These are phyloP conservation scores for Morone chrysops DNA, from an alignment of 2,113 vertebrate genomes.

Conservation along the genomic window DNA sequence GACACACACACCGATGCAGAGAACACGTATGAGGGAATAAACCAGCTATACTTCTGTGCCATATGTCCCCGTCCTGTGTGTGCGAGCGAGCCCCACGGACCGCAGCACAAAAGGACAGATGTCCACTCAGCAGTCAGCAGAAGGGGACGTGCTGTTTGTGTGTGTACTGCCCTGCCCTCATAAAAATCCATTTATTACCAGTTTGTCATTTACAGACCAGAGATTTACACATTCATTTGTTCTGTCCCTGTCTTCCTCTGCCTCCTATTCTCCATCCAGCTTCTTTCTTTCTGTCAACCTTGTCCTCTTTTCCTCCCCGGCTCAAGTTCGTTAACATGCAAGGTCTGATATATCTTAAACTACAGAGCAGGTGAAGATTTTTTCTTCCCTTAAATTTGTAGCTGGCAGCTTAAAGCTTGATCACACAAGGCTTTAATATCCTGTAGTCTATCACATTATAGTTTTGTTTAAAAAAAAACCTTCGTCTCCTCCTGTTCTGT, in stretches of 20 bases:
- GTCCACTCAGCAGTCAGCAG: conserved; percentile 67
- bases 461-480: too few species aligned
- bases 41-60: conserved; percentile 13
- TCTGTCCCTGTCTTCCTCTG: not conserved
- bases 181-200: conserved; percentile 14
- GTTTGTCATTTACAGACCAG: conserved; percentile 17
- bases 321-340: not conserved
- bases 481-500: too few species aligned
- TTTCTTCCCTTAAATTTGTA: too few species aligned
- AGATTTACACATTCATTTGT: conserved; percentile 14
- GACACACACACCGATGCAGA: conserved; percentile 15
- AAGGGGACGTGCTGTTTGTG: conserved; percentile 43
- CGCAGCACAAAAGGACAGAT: conserved; percentile 64
- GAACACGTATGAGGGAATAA: not conserved
- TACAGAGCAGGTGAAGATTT: not conserved
- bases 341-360: not conserved
- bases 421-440: too few species aligned
- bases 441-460: too few species aligned
- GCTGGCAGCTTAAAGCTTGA: too few species aligned
- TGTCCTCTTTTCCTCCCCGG: not conserved
- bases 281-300: not conserved
- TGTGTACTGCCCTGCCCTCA: not conserved
- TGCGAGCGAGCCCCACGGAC: conserved; percentile 21
- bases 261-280: not conserved
- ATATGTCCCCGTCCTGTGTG: conserved; percentile 43